Evolutionary conservation across 2,113 vertebrate genomes (phyloP), one percentile per base, ranked within the genome.

Genomic region (Hydrolagus affinis): DNA sequence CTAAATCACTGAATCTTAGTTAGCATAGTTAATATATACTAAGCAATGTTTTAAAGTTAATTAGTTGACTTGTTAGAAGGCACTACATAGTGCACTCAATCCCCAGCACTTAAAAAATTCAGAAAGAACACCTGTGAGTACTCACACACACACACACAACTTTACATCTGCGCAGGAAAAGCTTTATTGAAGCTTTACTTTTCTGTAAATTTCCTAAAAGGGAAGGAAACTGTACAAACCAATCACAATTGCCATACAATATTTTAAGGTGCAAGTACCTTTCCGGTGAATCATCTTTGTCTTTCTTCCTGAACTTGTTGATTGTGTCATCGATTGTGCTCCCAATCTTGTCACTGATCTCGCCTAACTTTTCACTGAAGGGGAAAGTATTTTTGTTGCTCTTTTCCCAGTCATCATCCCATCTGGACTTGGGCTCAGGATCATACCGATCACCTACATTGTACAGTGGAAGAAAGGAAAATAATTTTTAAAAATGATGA

Each of bases 301-400:
- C 96, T 93, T 97, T 98, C 92, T 95, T 97, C 88, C 96, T 94
- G 90, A 98, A 98, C 89, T 94, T 96, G 94, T 90, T 98, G 92
- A 99, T 98, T 86, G 98, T 98, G 88, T 98, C 98, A 59, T 98
- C 96, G 23, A 99, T 98, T 23, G 96, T 99, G 91, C 93, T 98
- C 88, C 98, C 96, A n/a, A 99, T 99, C 92, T 98, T 98, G 91
- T 97, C 96, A 0, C 95, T 95, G 86, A 99, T 95, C 89, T 99
- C 98, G 10, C 96, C 97, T 88, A 98, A 89, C 90, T 98, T 99
- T 89, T 98, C 97, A 70, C 96, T 97, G 91, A 99, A 99, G 17
- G 97, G 97, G 89, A 98, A 99, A 28, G 92, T 87, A 7, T 96
- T 91, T 91, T 97, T 95, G 89, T 88, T 97, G 78, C 78, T 62